Evolutionary conservation across 2,113 vertebrate genomes (phyloP), one percentile per base, ranked within the genome.

Genomic region (Proteles cristata): DNA sequence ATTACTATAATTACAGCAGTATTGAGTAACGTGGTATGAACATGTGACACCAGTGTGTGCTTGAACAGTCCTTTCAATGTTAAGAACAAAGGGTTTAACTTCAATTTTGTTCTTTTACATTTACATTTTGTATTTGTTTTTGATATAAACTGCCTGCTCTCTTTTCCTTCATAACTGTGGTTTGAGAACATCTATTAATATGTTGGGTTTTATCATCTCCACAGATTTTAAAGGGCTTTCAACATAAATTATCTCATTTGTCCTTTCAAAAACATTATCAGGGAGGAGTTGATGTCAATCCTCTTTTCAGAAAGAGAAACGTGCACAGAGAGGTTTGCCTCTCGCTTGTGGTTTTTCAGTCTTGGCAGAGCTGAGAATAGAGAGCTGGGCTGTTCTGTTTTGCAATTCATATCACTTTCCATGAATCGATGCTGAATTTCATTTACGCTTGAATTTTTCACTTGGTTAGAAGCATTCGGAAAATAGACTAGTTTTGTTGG

Each of bases 371-470:
- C 63, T 76, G 80, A 88, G 89, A 58, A 65, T 10, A 91, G 82
- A 91, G 43, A 94, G 73, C 35, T 48, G n/a, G 55, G 83, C 53
- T 83, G 21, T 55, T 95, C 82, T 87, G 5, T 82, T 93, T 97
- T 96, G 87, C 63, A 97, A 77, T 94, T 97, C 79, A 95, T 96
- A 76, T 87, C 90, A 85, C 91, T 97, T 95, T 90, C 81, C 93
- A 91, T 94, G 97, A 97, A 97, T 96, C 1, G 1, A 48, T 87
- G 85, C 81, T 91, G 86, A 80, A 94, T 96, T 96, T 97, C 82
- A 96, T 96, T 95, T 95, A 58, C 63, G 79, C 43, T 94, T 96
- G 39, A 93, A 85, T 94, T 96, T 97, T 97, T 96, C 96, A 73
- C 69, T 90, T 94, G 76, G 48, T 94, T 97, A 82, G 90, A 94